Conservation (phyloP, 1,140 invertebrate species). For the Bombus confusus region DNA sequence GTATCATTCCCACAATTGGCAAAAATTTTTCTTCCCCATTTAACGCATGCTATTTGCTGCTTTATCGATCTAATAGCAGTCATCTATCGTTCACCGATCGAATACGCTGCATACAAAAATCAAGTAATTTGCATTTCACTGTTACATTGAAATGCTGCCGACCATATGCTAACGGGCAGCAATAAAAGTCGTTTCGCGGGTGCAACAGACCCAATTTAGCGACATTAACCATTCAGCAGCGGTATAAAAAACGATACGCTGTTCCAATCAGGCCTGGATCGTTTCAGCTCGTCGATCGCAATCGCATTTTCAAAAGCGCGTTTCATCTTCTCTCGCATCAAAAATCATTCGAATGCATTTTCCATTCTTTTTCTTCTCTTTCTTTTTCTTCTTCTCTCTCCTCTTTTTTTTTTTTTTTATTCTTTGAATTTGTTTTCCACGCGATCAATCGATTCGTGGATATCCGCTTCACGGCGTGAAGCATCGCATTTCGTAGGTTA, state of each 20-base stretch:
- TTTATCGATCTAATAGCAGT: neutral
- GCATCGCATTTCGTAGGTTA: neutral
- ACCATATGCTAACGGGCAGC: neutral
- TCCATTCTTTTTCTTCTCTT: rapidly evolving
- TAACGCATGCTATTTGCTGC: neutral
- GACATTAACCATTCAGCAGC: slow-evolving; percentile 22
- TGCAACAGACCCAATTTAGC: slow-evolving; percentile 7
- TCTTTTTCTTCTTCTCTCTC: too few relatives aligned
- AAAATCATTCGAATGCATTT: neutral
- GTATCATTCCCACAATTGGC: too few relatives aligned
- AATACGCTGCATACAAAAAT: neutral
- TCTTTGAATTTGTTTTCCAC: neutral
- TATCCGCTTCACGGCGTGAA: neutral
- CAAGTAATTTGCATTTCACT: neutral
- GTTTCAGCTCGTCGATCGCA: neutral
- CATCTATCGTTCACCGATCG: neutral
- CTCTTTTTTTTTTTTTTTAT: neutral
- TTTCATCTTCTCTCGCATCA: neutral
- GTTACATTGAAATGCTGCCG: neutral
- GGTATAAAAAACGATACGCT: slow-evolving; percentile 13
- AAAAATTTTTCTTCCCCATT: neutral
- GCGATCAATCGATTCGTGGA: neutral
- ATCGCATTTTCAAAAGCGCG: slow-evolving; percentile 3
- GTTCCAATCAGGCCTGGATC: neutral
- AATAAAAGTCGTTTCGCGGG: neutral